Conservation (phyloP, 2,888 invertebrate species). For the Drosophila acutilabella region DNA sequence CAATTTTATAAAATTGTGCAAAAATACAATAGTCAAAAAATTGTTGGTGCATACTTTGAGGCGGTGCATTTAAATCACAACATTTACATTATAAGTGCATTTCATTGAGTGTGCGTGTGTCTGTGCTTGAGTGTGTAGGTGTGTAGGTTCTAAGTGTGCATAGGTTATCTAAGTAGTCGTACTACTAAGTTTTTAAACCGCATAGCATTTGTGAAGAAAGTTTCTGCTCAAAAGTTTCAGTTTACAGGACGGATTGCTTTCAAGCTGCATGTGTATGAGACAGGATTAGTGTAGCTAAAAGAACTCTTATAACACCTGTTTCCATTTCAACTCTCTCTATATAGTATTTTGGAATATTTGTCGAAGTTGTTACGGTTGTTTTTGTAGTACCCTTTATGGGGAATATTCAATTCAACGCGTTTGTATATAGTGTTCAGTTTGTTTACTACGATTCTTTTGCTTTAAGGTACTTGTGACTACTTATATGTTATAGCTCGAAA, state of each 20-base stretch:
- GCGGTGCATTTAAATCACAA: conserved; percentile 80
- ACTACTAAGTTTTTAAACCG: conserved; percentile 47
- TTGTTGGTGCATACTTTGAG: conserved; percentile 75
- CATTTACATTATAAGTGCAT: conserved; percentile 79
- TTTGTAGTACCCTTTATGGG: not conserved
- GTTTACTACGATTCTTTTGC: conserved; percentile 59
- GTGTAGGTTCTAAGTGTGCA: conserved; percentile 13
- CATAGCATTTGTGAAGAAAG: conserved; percentile 36
- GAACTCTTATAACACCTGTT: conserved; percentile 6
- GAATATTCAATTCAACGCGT: conserved; percentile 2
- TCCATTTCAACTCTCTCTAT: not conserved
- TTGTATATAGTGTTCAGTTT: not conserved
- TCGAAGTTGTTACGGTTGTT: conserved; percentile 10
- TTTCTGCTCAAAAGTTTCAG: conserved; percentile 75
- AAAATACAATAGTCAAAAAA: conserved; percentile 76
- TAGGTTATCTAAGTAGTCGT: conserved; percentile 35
- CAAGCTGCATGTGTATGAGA: conserved; percentile 62
- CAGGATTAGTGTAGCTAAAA: conserved; percentile 52
- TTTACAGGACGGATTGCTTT: conserved; percentile 73
- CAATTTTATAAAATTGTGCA: conserved; percentile 73
- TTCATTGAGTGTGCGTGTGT: conserved; percentile 28
- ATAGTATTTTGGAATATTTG: not conserved
- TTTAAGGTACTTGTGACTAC: conserved; percentile 81
- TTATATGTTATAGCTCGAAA: conserved; percentile 78
- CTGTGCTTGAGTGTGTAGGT: conserved; percentile 9